These are phyloP conservation scores for Tubiluchus corallicola DNA, from an alignment of 2,888 invertebrate genomes.

Conservation along the genomic window DNA sequence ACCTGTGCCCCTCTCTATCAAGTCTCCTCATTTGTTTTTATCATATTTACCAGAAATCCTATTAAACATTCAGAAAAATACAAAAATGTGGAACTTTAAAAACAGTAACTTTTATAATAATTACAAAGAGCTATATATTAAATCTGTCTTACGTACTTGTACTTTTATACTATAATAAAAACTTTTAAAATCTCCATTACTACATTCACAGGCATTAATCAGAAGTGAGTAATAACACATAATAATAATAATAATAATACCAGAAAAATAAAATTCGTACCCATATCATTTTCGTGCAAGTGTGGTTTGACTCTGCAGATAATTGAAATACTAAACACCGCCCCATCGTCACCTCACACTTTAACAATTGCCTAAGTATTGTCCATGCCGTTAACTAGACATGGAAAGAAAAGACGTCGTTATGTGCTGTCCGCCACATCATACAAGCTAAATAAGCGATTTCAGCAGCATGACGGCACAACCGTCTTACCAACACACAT, in stretches of 20 bases:
- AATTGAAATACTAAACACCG: no score
- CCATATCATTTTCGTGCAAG: not conserved
- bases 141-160: not conserved
- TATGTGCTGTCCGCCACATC: no score
- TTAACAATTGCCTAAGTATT: no score
- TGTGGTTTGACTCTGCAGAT: no score
- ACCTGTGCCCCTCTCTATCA: no score
- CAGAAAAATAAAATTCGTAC: not conserved
- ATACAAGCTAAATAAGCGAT: no score
- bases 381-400: no score
- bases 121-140: not conserved
- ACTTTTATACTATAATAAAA: constrained; percentile 3
- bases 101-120: constrained; percentile 1
- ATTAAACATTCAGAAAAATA: constrained; percentile 3
- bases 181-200: not conserved
- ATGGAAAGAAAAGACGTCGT: no score
- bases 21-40: no score
- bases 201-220: not conserved
- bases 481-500: no score
- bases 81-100: constrained; percentile 1
- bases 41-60: not conserved
- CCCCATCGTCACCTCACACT: no score
- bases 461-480: no score
- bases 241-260: not conserved
- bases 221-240: not conserved